These are phyloP conservation scores for Macaria liturata DNA, from an alignment of 2,888 invertebrate genomes.

Conservation along the genomic window DNA sequence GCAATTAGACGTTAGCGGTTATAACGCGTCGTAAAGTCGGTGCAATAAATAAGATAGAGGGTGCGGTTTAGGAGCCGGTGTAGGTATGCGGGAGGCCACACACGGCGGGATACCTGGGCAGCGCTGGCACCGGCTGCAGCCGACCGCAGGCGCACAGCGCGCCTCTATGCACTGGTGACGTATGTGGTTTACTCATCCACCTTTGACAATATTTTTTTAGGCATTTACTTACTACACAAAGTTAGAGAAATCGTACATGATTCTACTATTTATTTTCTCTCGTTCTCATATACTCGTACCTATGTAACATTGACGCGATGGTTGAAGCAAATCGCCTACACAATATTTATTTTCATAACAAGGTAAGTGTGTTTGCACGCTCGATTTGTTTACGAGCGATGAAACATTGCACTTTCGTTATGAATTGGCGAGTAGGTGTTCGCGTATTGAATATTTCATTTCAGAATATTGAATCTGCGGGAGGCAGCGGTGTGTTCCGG, in stretches of 20 bases:
- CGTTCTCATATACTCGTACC: too few species aligned
- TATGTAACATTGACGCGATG: too few species aligned
- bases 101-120: constrained; percentile 44
- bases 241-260: too few species aligned
- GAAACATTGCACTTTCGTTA: constrained; percentile 49
- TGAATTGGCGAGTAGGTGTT: constrained; percentile 46
- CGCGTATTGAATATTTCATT: constrained; percentile 68
- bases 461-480: constrained; percentile 60
- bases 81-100: constrained; percentile 49
- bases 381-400: too few species aligned
- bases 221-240: too few species aligned
- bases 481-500: constrained; percentile 31
- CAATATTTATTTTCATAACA: too few species aligned
- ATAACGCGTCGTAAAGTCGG: constrained; percentile 54
- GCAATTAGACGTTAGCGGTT: constrained; percentile 59
- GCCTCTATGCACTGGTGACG: constrained; percentile 38
- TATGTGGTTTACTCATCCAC: constrained; percentile 32
- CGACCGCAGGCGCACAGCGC: constrained; percentile 55
- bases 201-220: constrained; percentile 1
- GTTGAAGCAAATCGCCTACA: too few species aligned
- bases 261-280: too few species aligned
- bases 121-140: constrained; percentile 35
- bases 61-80: constrained; percentile 35
- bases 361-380: too few species aligned
- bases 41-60: constrained; percentile 49